Evolutionary conservation across 2,888 invertebrate species (phyloP).

Genomic region (Ariolimax columbianus): DNA sequence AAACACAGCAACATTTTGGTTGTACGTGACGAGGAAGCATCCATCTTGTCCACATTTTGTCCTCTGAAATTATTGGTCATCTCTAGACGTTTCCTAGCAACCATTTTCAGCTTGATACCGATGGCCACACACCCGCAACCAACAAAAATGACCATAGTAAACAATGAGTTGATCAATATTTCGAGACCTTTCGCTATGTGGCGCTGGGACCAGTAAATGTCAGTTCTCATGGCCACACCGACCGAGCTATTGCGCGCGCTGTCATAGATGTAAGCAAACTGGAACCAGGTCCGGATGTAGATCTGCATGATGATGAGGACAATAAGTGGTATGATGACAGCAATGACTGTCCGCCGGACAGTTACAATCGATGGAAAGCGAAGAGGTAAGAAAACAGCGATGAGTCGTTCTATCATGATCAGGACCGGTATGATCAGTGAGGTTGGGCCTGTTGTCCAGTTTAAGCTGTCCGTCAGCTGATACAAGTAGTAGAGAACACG

Average conservation of each 20-base stretch:
- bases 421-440: slow-evolving; percentile 19
- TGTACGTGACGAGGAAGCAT: background rate
- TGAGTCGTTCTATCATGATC: slow-evolving; percentile 28
- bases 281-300: slow-evolving; percentile 37
- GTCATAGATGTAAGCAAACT: slow-evolving; percentile 34
- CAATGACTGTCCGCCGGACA: slow-evolving; percentile 21
- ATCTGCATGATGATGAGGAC: background rate
- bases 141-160: background rate
- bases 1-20: slow-evolving; percentile 36
- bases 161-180: background rate
- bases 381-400: slow-evolving; percentile 42
- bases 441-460: slow-evolving; percentile 19
- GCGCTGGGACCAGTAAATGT: background rate
- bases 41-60: background rate
- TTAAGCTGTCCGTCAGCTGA: slow-evolving; percentile 20
- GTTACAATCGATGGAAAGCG: slow-evolving; percentile 27
- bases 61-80: slow-evolving; percentile 12
- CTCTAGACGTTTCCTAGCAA: slow-evolving; percentile 1
- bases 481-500: slow-evolving; percentile 34
- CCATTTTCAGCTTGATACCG: slow-evolving; percentile 29
- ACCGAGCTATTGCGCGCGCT: background rate
- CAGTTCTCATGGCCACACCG: background rate
- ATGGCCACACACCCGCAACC: slow-evolving; percentile 34
- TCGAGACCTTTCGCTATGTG: background rate
- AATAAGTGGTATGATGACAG: background rate